Evolutionary conservation across 2,888 invertebrate species (phyloP), one percentile per base, ranked within the genome.

Genomic region (Patella ulyssiponensis): DNA sequence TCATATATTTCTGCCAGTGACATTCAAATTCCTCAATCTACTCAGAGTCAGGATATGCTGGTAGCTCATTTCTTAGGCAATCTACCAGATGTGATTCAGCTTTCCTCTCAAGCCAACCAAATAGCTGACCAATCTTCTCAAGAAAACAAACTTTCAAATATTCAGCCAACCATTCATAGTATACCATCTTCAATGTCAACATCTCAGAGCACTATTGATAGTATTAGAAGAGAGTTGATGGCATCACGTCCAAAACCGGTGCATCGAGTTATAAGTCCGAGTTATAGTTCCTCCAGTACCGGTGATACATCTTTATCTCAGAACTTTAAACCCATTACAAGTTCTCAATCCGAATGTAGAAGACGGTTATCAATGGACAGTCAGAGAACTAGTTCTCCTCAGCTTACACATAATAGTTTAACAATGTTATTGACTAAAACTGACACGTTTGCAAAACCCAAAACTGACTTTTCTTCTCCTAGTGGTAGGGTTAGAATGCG

Each of bases 291-390:
- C 44, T 64, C 64, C 11, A 64, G 64, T 14, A 23, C 20, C 15
- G 64, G 64, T 64, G 64, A 64, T 20, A 23, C 64, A 64, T 20
- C 23, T 20, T 23, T 64, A 64, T 64, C 64, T 64, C 64, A 64
- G 23, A 64, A 64, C 23, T 64, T 64, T 64, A 64, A 23, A 64
- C 74, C 79, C 20, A 80, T 77, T 73, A 78, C 77, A 70, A 77
- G 78, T 76, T 81, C 80, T 77, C 83, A 86, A 71, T 83, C 82
- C 75, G 86, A 86, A 77, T 71, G 85, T 5, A 86, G 85, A 78
- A 81, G 88, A 14, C 83, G 88, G 80, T 83, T 88, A 56, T 88
- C 88, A 27, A 84, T 81, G 5, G 79, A 81, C 72, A 75, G 72
- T 52, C 78, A 81, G n/a, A 56, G 74, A 79, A 74, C 78, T 76